phyloP scores from a whole-genome alignment of 2,888 invertebrate genomes.

The Trichopria drosophilae region DNA sequence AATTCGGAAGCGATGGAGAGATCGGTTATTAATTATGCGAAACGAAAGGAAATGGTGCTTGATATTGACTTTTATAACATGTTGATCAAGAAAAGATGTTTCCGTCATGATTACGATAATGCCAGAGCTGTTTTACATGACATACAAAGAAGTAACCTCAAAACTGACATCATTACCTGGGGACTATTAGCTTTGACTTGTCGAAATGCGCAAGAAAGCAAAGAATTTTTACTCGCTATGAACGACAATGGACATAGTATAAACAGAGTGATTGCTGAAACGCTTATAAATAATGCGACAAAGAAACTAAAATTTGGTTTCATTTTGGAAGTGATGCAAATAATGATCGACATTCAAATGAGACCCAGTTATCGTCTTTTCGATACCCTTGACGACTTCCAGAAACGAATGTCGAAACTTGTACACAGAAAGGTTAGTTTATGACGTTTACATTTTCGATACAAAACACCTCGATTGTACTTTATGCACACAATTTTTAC shows the following conservation, averaged over 20 bases:
- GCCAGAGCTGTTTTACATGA: conserved; percentile 67
- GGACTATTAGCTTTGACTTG: conserved; percentile 84
- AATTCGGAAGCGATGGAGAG: conserved; percentile 69
- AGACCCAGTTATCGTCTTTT: conserved; percentile 65
- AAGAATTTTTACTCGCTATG: conserved; percentile 72
- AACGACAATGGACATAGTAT: conserved; percentile 66
- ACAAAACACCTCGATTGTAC: not conserved
- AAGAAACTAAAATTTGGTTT: conserved; percentile 66
- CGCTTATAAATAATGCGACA: conserved; percentile 71
- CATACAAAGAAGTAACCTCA: conserved; percentile 60
- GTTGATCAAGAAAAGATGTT: conserved; percentile 79
- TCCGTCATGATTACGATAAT: conserved; percentile 69
- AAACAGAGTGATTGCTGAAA: conserved; percentile 75
- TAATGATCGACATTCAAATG: conserved; percentile 66
- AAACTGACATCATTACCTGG: conserved; percentile 80
- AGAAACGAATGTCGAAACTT: conserved; percentile 31
- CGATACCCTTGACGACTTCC: conserved; percentile 65
- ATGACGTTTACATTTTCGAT: not conserved
- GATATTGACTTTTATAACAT: conserved; percentile 86
- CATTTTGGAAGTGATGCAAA: conserved; percentile 70
- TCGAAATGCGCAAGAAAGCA: conserved; percentile 65
- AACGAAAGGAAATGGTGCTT: conserved; percentile 63
- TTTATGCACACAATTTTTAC: conserved; percentile 11
- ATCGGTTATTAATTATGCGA: conserved; percentile 67
- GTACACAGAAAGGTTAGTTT: conserved; percentile 38